phyloP scores from a whole-genome alignment of 92 coral and sea anemone genomes.

The Blastomussa wellsi region DNA sequence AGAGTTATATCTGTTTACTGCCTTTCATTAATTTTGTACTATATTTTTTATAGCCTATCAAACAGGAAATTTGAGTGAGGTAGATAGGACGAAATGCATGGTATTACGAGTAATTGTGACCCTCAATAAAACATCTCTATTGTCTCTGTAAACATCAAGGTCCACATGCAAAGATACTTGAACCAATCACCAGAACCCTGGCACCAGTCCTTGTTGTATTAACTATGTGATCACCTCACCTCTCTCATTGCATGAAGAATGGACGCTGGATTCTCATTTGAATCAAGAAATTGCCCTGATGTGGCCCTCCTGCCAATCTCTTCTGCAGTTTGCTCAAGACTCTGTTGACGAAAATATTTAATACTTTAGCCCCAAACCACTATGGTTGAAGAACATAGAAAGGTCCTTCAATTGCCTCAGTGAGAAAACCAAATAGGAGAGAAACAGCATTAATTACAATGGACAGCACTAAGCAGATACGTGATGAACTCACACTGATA shows the following conservation, averaged over 20 bases:
- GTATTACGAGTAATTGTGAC: neutral
- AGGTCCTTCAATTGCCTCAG: too few species aligned
- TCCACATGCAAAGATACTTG: neutral
- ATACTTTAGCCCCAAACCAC: neutral
- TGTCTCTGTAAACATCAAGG: neutral
- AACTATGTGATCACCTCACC: slow-evolving; percentile 43
- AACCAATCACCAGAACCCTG: neutral
- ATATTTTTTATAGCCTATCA: too few species aligned
- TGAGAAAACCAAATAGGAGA: too few species aligned
- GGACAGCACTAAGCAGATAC: neutral
- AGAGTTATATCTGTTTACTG: too few species aligned
- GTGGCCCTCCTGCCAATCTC: slow-evolving; percentile 75
- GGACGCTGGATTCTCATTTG: slow-evolving; percentile 80
- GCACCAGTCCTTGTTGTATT: too few species aligned
- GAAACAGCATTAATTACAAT: neutral
- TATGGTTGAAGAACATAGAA: too few species aligned
- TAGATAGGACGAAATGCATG: neutral
- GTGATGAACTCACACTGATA: slow-evolving; percentile 69
- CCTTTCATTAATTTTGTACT: too few species aligned
- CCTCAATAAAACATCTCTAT: neutral
- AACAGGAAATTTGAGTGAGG: too few species aligned
- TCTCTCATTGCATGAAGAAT: slow-evolving; percentile 71
- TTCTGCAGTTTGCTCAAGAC: slow-evolving; percentile 73
- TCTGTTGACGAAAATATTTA: slow-evolving; percentile 30
- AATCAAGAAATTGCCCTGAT: slow-evolving; percentile 80